These are phyloP conservation scores for Anoplophora glabripennis DNA, from an alignment of 1,140 invertebrate genomes.

Conservation along the genomic window DNA sequence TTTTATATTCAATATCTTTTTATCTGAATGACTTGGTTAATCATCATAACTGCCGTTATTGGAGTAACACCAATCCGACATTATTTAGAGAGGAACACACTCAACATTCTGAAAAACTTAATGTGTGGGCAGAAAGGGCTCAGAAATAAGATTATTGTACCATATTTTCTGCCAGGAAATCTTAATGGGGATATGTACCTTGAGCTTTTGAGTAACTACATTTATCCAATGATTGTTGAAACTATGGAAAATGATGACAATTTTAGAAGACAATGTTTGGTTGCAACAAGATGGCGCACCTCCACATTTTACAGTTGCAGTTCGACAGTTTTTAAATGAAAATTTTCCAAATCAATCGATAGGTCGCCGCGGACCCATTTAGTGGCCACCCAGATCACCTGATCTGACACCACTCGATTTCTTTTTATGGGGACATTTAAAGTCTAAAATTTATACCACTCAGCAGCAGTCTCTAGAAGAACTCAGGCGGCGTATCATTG, in stretches of 20 bases:
- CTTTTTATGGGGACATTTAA: too few species aligned
- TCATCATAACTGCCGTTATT: not conserved
- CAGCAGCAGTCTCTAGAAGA: too few species aligned
- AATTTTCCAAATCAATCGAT: too few species aligned
- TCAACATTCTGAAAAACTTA: conserved; percentile 4
- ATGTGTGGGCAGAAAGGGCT: not conserved
- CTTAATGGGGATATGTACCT: not conserved
- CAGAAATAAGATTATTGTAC: conserved; percentile 2
- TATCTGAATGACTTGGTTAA: not conserved
- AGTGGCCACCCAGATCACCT: too few species aligned
- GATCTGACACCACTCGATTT: too few species aligned
- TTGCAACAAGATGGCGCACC: too few species aligned
- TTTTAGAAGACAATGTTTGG: not conserved
- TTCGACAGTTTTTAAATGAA: too few species aligned
- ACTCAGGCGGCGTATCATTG: too few species aligned
- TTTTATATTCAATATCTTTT: conserved; percentile 10
- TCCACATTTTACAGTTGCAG: too few species aligned
- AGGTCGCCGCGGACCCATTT: too few species aligned
- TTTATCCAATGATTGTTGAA: not conserved
- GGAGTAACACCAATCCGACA: conserved; percentile 5
- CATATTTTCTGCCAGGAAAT: conserved; percentile 3
- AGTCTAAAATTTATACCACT: too few species aligned
- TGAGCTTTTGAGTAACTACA: not conserved
- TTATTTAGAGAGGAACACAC: conserved; percentile 7
- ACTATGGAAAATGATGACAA: conserved; percentile 6